Base-by-base conservation (phyloP, 2,888 invertebrate species). In the Oscheius onirici region DNA sequence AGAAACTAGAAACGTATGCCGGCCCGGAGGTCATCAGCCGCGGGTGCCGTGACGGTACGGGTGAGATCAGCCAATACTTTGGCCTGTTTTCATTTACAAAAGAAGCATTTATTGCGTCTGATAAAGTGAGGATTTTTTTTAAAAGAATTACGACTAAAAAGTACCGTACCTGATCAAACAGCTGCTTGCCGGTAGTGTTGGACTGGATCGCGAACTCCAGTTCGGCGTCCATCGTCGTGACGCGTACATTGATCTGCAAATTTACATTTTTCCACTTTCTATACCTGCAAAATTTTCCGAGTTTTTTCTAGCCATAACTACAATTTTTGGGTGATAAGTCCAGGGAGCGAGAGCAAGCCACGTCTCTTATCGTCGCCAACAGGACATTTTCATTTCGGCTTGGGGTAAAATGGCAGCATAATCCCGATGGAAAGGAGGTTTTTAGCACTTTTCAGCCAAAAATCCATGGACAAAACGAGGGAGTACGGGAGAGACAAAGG, bases 171-270 rank as follows among this genome's bases (percentile, higher is more conserved):
- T 99, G 99, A 90, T 99, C 99, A 90, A 99, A 99, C 78, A 99
- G 92, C 90, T 99, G 97, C 90, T 97, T 99, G 89, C 99, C 99
- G 85, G 97, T 97, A 87, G 99, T 99, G 89, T 94, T 95, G 89
- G 94, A 94, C 92, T 97, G 97, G 92, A 99, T 99, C 90, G 97
- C 95, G 92, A 99, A 99, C 92, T 99, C 97, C 93, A 99, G 92
- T 92, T 99, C 99, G 90, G 99, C 97, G 92, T 99, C 99, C 97
- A 99, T 97, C 89, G 97, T 97, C 90, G 95, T 97, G 91, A 99
- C 99, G 90, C 97, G 94, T 89, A 99, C 97, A 92, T 97, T 97
- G 92, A 97, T 94, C 90, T 90, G 87, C 70, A 88, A 85, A 43
- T 17, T 40, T 34, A 11, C 26, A 55, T 26, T 15, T 28, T 55